Base-by-base conservation (phyloP, 2,797 vertebrate genomes). In the Gambusia yucatana region DNA sequence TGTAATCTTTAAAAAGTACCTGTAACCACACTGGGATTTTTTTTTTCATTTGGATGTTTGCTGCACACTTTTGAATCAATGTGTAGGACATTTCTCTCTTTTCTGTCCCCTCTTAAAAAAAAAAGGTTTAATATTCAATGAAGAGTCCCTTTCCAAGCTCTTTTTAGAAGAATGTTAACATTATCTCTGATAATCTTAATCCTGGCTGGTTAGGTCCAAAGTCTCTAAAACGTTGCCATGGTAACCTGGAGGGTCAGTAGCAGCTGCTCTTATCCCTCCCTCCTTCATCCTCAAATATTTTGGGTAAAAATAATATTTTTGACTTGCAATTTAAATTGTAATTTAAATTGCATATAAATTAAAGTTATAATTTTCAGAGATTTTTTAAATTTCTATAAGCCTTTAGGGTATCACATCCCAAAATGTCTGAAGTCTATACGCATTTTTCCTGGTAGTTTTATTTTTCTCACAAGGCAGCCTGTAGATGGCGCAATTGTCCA, bases 191-290 rank as follows among this genome's bases (percentile, higher is more conserved):
- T 33, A 39, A 20, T n/a, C 17, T 39, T 39, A 17, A 4, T 9
- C 20, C 36, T 10, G 17, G 36, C 17, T 39, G 63, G 6, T 65
- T 65, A 25, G 36, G 63, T 67, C 36, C 36, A 67, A 67, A 41
- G 36, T 67, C 4, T 25, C 36, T 67, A 67, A 50, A 2, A n/a
- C 0, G 77, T 67, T 55, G 3, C 59, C 39, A 41, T 30, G 77
- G 71, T 28, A 52, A 78, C 59, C 22, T 14, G 7, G 25, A 25
- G 0, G 4, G n/a, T 11, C 43, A 52, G 50, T 1, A 17, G 47
- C 30, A 73, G 47, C 28, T 33, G 2, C 44, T 80, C 22, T 75
- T 82, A 39, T 41, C 43, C n/a, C 52, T n/a, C 25, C 61, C 30
- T 59, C 3, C 36, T 36, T 36, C 59, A 6, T 61, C 30, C 14